Evolutionary conservation across 2,888 invertebrate genomes (phyloP), one percentile per base, ranked within the genome.

Genomic region (Drosophila eohydei): DNA sequence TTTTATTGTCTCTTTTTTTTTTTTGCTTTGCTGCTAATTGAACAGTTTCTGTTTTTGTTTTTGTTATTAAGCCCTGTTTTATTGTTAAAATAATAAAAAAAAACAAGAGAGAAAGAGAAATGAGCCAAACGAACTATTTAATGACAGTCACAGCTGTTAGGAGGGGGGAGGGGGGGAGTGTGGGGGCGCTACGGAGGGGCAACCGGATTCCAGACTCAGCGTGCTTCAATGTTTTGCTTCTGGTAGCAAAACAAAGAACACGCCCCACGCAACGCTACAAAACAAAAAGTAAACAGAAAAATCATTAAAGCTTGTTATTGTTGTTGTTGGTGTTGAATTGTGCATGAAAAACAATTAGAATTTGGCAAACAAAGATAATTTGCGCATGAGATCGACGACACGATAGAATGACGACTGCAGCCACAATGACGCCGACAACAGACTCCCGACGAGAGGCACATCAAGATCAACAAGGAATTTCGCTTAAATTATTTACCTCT

Each of bases 311-410:
- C 5, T 54, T 69, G 38, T 54, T 65, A 4, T 40, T 51, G 36
- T 51, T 59, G 59, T 21, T 21, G 21, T 21, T 21, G 21, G 21
- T 21, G 60, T 51, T 63, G 70, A 80, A 74, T 73, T 73, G 87
- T 70, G 79, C 62, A 71, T 71, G 62, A 64, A 71, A 77, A 84
- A 89, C 88, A 84, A 84, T 87, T 84, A 78, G 82, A 74, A 87
- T 81, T 89, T 89, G 73, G 88, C 88, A 81, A 89, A 87, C 89
- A 83, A 87, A 84, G 84, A 81, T 86, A 78, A 83, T 88, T 89
- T 83, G 82, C 82, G 79, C 81, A 78, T 74, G 81, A 78, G 89
- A 81, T 83, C 81, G 89, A 74, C 89, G 79, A 74, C 69, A 74
- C 73, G 71, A 81, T 81, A 75, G 59, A 79, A 69, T 78, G 86